phyloP scores from a whole-genome alignment of 2,797 vertebrate genomes.

The Myotis planiceps region DNA sequence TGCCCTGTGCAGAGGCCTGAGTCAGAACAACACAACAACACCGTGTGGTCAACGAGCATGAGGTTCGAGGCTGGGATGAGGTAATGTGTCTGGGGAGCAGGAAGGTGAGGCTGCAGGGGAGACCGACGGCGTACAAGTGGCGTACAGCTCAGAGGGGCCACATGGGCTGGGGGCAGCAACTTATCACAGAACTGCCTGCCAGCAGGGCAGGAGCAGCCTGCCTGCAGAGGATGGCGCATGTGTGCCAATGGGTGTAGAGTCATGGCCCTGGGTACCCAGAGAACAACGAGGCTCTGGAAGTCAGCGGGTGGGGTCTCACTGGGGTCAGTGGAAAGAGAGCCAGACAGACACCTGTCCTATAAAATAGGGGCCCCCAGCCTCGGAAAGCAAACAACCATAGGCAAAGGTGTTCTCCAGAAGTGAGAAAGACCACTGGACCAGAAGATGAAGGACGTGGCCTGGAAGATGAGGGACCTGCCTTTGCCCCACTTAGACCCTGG shows the following conservation, averaged over 20 bases:
- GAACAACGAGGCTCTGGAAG: background rate
- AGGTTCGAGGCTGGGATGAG: background rate
- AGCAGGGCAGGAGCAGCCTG: background rate
- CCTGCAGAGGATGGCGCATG: background rate
- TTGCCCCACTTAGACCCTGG: no score
- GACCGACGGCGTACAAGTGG: background rate
- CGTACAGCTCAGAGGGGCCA: background rate
- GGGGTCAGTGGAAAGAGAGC: background rate
- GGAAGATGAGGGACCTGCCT: background rate
- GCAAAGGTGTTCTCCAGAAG: background rate
- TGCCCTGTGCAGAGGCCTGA: fast-evolving
- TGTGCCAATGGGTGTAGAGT: no score
- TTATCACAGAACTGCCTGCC: background rate
- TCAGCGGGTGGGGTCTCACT: background rate
- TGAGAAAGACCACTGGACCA: background rate
- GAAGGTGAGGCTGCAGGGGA: background rate
- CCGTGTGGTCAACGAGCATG: fast-evolving
- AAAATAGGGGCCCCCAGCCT: no score
- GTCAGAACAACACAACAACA: fast-evolving
- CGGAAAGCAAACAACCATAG: background rate
- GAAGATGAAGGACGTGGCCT: background rate
- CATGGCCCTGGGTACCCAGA: background rate
- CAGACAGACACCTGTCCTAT: background rate
- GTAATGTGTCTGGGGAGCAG: background rate
- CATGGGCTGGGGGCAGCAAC: background rate